Percentiles rank a stretch among this genome's conserved stretches.
These are phyloP conservation scores for Etheostoma spectabile DNA, from an alignment of 2,113 vertebrate genomes.

Conservation along the genomic window DNA sequence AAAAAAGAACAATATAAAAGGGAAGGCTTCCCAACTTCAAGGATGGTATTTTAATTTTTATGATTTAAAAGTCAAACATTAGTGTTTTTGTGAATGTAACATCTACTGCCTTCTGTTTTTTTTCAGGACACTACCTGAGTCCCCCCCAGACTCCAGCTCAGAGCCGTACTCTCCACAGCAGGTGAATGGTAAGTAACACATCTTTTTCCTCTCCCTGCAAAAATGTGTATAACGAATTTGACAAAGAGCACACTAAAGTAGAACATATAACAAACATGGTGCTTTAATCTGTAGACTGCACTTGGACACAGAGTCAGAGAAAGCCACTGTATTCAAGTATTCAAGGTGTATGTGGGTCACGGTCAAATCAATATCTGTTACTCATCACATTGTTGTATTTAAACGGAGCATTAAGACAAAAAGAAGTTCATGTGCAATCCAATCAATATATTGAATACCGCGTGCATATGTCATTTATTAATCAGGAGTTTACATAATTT, in stretches of 20 bases:
- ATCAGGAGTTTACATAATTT: not conserved
- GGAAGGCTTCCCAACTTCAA: not conserved
- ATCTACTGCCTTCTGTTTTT: not conserved
- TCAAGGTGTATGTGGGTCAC: constrained; percentile 10
- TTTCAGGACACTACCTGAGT: constrained; percentile 94
- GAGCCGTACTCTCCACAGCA: constrained; percentile 99
- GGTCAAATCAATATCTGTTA: constrained; percentile 48
- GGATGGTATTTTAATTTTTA: constrained; percentile 20
- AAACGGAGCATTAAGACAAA: constrained; percentile 9
- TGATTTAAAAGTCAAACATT: not conserved
- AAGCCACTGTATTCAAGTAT: constrained; percentile 14
- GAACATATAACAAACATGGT: not conserved
- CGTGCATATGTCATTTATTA: constrained; percentile 22
- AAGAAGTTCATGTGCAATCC: constrained; percentile 6
- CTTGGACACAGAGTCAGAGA: not conserved
- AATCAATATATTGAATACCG: constrained; percentile 16
- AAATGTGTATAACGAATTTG: constrained; percentile 4
- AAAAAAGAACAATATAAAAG: constrained; percentile 16
- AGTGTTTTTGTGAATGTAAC: constrained; percentile 1
- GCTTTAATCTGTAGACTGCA: constrained; percentile 5
- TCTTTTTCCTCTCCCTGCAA: not conserved
- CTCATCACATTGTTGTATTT: constrained; percentile 41
- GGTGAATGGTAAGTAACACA: constrained; percentile 92
- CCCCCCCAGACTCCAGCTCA: constrained; percentile 97
- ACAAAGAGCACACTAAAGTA: not conserved